A percentile compares a stretch with the other conserved stretches of the same genome.
Evolutionary conservation across 2,113 vertebrate genomes (phyloP).

Genomic region (Herpetotheres cachinnans): DNA sequence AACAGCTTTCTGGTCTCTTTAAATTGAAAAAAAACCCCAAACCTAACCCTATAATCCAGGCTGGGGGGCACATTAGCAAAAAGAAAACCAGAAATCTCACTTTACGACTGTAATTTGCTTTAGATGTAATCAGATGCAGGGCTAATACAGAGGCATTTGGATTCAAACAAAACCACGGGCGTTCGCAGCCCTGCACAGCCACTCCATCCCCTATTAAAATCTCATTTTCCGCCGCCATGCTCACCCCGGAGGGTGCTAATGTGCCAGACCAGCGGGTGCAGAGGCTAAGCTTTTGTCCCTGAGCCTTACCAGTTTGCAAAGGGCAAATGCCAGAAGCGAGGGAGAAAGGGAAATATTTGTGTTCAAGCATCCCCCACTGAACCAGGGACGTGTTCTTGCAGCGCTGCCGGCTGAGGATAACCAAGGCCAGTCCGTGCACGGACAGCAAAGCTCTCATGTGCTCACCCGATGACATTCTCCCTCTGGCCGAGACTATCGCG

Average conservation of each 20-base stretch:
- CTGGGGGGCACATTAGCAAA: not conserved
- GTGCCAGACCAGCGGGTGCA: not conserved
- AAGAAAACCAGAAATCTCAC: not conserved
- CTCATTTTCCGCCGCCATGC: not conserved
- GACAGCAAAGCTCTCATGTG: not conserved
- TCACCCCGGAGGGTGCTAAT: not conserved
- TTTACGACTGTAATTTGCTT: not conserved
- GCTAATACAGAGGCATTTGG: not conserved
- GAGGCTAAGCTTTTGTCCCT: not conserved
- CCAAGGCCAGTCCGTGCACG: not conserved
- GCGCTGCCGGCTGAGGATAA: not conserved
- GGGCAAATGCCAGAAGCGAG: not conserved
- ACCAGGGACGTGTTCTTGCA: fast-evolving
- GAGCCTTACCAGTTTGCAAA: not conserved
- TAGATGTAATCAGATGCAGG: not conserved
- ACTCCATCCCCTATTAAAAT: not conserved
- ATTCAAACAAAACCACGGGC: not conserved
- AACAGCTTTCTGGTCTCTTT: not conserved
- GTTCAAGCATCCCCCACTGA: not conserved
- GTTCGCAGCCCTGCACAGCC: not conserved
- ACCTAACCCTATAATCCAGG: not conserved
- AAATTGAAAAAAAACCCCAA: not conserved
- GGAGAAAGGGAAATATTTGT: not conserved
- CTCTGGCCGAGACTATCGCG: not conserved
- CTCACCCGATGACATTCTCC: not conserved